Percentiles rank a stretch among this genome's conserved stretches.
phyloP scores from a whole-genome alignment of 2,888 invertebrate species.

The Tipula unca region DNA sequence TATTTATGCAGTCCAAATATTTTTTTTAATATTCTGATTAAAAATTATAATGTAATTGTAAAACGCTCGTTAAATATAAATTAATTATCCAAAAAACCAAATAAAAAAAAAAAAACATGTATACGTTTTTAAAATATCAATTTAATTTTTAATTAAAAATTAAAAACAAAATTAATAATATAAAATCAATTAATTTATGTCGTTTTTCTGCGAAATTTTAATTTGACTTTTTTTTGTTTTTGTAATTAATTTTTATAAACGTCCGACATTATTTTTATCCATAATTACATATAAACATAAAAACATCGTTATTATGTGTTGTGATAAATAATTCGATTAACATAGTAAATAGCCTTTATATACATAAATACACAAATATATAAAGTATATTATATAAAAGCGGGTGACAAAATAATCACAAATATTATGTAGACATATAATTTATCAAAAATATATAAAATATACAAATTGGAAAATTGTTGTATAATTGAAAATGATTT shows the following conservation, averaged over 20 bases:
- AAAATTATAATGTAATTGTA: neutral
- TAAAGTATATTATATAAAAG: neutral
- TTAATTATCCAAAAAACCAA: neutral
- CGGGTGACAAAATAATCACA: neutral
- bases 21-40: neutral
- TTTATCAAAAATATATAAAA: neutral
- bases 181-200: neutral
- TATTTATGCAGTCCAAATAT: neutral
- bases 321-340: neutral
- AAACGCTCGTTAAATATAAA: conserved; percentile 8
- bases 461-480: too few relatives aligned
- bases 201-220: neutral
- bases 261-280: neutral
- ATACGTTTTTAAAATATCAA: neutral
- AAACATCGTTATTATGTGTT: too few relatives aligned
- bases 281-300: neutral
- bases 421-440: neutral
- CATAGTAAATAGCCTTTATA: neutral
- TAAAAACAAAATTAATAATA: neutral
- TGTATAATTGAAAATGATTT: neutral
- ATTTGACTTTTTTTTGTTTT: neutral
- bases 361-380: neutral
- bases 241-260: neutral
- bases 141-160: neutral
- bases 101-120: neutral